Base-by-base conservation (phyloP, 2,113 vertebrate genomes). In the Merops nubicus region DNA sequence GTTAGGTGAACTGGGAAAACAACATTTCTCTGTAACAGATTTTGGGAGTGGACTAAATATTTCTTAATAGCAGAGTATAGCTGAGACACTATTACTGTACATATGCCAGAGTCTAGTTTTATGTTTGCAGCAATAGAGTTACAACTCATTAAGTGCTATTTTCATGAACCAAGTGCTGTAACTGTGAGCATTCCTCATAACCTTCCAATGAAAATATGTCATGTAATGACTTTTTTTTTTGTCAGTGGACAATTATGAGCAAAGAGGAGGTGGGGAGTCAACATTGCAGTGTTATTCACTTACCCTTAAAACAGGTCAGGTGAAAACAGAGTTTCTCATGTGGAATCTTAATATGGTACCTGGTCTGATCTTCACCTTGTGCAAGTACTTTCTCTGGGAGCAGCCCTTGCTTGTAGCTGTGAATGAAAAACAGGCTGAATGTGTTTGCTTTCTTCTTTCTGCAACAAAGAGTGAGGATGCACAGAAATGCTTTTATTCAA, bases 401-500 rank as follows among this genome's bases (percentile, higher is more conserved):
- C 53, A 79, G 38, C 84, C 70, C 76, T 83, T 28, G 28, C 48
- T 83, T 34, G 43, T 45, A 53, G 65, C 54, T 74, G 73, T 7
- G 5, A 81, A 19, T 42, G 80, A 65, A 79, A 56, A 79, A 21
- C 59, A 79, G 45, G 26, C 8, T 43, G 36, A 73, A 68, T 5
- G 22, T 7, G 6, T 33, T 17, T 13, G 9, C 20, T 48, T 56
- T 12, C 56, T 70, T 82, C 23, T 76, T 79, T 47, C 59, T 51
- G 48, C 63, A 95, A 50, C 95, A 91, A 54, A 80, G 80, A 59
- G 9, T 31, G 62, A 95, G 31, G 45, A 54, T 84, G 83, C 91
- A 92, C 36, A 68, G 80, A 86, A 90, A 93, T 31, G 88, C 74
- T 91, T 96, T 95, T 89, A 91, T 68, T 91, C 23, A 63, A 60